phyloP scores from a whole-genome alignment of 2,113 vertebrate genomes.

The Halichoerus grypus region DNA sequence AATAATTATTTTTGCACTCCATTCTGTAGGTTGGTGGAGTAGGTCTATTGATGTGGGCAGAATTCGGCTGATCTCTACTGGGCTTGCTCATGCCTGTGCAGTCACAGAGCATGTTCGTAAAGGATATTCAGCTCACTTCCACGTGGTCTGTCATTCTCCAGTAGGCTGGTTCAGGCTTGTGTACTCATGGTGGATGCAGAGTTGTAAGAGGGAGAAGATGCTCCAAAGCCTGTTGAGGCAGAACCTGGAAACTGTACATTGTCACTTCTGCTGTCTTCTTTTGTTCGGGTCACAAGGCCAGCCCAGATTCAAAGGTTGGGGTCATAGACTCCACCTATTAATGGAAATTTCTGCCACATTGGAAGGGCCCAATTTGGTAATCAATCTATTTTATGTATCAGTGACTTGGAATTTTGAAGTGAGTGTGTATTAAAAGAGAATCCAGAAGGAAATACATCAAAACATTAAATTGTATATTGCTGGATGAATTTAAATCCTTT shows the following conservation, averaged over 20 bases:
- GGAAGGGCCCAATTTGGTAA: background rate
- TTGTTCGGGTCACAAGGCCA: background rate
- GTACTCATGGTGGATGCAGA: background rate
- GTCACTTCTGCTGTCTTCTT: background rate
- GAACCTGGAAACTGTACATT: background rate
- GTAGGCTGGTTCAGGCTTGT: background rate
- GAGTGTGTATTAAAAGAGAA: background rate
- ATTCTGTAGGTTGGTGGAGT: background rate
- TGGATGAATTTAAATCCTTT: conserved; percentile 6
- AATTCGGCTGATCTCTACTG: background rate
- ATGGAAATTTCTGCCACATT: background rate
- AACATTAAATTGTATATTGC: conserved; percentile 25
- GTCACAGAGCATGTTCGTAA: background rate
- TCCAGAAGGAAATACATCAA: background rate
- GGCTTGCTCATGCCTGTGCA: background rate
- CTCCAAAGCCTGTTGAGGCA: background rate
- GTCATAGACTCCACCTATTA: background rate
- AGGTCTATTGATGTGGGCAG: background rate
- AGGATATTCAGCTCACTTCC: background rate
- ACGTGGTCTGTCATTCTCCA: background rate
- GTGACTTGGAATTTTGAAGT: conserved; percentile 47
- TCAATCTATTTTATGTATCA: background rate
- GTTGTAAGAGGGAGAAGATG: background rate
- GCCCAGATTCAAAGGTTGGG: background rate
- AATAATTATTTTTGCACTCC: background rate